Conservation (phyloP, 2,888 invertebrate species). For the Argyresthia goedartella region DNA sequence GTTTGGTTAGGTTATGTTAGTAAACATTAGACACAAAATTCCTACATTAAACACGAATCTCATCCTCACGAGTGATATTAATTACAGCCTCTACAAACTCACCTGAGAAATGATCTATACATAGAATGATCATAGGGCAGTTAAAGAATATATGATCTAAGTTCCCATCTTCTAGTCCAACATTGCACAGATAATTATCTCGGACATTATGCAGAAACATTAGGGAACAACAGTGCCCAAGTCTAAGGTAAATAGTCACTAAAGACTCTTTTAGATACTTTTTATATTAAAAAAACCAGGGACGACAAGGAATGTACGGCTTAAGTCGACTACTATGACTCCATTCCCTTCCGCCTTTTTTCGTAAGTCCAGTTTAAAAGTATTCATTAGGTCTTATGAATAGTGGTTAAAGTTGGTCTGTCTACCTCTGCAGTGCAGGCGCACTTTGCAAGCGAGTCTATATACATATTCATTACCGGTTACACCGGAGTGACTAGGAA, state of each 20-base stretch:
- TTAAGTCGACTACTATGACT: background rate
- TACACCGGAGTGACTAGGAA: conserved; percentile 4
- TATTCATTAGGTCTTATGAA: background rate
- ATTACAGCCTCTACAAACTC: too few species aligned
- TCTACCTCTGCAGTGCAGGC: background rate
- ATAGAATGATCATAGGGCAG: too few species aligned
- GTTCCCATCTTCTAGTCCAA: too few species aligned
- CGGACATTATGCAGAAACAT: conserved; percentile 7
- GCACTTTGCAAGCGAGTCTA: too few species aligned
- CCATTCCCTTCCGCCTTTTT: background rate
- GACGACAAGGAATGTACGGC: background rate
- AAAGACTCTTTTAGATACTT: conserved; percentile 1
- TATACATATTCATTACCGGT: background rate
- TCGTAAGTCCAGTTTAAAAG: background rate
- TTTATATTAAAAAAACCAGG: background rate
- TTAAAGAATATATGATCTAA: background rate
- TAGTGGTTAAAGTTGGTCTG: background rate
- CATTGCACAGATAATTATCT: conserved; percentile 11
- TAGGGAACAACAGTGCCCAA: conserved; percentile 10
- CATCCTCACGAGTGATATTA: too few species aligned
- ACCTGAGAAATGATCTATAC: too few species aligned
- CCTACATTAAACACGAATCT: too few species aligned
- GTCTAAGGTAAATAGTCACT: conserved; percentile 6
- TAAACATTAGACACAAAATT: too few species aligned
- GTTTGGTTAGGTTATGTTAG: too few species aligned